Base-by-base conservation (phyloP, 2,113 vertebrate species). In the Leptobrachium ailaonicum region DNA sequence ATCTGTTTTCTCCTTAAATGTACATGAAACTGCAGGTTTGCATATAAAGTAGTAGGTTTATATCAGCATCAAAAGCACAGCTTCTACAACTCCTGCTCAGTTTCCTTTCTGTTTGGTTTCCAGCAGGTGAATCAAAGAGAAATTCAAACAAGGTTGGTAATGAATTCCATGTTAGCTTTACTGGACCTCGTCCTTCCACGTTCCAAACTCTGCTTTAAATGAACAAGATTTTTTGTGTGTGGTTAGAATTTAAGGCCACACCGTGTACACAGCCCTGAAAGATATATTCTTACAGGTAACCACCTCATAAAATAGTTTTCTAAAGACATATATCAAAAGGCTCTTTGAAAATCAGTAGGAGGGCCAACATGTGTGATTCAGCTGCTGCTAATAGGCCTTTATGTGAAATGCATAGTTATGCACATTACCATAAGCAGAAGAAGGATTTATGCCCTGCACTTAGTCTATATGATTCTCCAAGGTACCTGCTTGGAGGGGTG, bases 401-500 rank as follows among this genome's bases (percentile, higher is more conserved):
- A 79, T 67, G 83, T 85, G 87, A 87, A 87, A 89, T 81, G 79
- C 0, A 80, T 92, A 85, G 84, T 84, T 90, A 90, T 86, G 84
- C 87, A 89, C 83, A 85, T 86, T 90, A 89, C 90, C 89, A 87
- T 79, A 86, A 84, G 66, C 88, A 89, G 89, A 74, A 56, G 86
- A 85, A 90, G 94, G 95, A 97, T 96, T 98, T 97, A 96, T 92
- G 84, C 82, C 85, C 82, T 78, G 82, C 75, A 85, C 87, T 83
- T 84, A 7, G 58, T 87, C 82, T 85, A 76, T 88, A 84, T 82
- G 89, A 87, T 87, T 91, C 85, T 90, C 87, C 78, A 80, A 2
- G 88, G 91, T 87, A 90, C 87, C 77, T 88, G 90, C 93, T 90
- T 88, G 86, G 85, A 86, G 85, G 53, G 88, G 90, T 90, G 91